Percentiles rank a stretch among this genome's conserved stretches.
Conservation (phyloP, 1,140 invertebrate species). For the Choristoneura fumiferana region DNA sequence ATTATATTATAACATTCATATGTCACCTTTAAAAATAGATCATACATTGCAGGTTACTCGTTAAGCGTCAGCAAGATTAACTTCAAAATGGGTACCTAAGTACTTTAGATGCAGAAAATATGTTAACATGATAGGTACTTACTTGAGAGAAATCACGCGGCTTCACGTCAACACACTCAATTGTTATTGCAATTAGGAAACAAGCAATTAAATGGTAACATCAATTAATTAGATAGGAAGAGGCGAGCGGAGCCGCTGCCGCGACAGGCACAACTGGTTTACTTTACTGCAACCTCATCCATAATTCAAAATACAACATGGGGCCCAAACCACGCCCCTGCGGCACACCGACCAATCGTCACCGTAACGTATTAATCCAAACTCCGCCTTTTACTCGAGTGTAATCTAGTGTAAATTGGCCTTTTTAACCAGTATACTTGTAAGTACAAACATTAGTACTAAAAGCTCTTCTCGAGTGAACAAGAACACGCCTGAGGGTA, state of each 20-base stretch:
- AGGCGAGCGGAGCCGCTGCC: slow-evolving; percentile 66
- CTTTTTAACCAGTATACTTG: slow-evolving; percentile 64
- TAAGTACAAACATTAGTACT: slow-evolving; percentile 57
- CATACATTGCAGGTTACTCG: too few relatives aligned
- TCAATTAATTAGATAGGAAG: slow-evolving; percentile 75
- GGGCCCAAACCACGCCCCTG: slow-evolving; percentile 69
- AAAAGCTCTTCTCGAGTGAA: slow-evolving; percentile 24
- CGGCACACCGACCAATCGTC: slow-evolving; percentile 63
- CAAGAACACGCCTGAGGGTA: slow-evolving; percentile 36
- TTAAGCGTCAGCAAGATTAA: too few relatives aligned
- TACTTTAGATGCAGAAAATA: too few relatives aligned
- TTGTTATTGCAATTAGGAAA: slow-evolving; percentile 58
- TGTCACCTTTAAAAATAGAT: too few relatives aligned
- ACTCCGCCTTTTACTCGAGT: slow-evolving; percentile 64
- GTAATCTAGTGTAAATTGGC: slow-evolving; percentile 58
- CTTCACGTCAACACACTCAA: slow-evolving; percentile 43
- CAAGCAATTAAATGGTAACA: slow-evolving; percentile 72
- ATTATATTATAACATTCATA: too few relatives aligned
- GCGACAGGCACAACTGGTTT: slow-evolving; percentile 70
- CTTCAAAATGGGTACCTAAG: too few relatives aligned
- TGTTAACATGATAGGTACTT: not conserved
- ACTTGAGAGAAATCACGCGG: not conserved
- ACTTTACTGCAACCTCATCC: slow-evolving; percentile 62
- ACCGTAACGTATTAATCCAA: slow-evolving; percentile 44
- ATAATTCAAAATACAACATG: slow-evolving; percentile 76